Evolutionary conservation across 2,797 vertebrate species (phyloP), one percentile per base, ranked within the genome.

Genomic region (Peromyscus eremicus): DNA sequence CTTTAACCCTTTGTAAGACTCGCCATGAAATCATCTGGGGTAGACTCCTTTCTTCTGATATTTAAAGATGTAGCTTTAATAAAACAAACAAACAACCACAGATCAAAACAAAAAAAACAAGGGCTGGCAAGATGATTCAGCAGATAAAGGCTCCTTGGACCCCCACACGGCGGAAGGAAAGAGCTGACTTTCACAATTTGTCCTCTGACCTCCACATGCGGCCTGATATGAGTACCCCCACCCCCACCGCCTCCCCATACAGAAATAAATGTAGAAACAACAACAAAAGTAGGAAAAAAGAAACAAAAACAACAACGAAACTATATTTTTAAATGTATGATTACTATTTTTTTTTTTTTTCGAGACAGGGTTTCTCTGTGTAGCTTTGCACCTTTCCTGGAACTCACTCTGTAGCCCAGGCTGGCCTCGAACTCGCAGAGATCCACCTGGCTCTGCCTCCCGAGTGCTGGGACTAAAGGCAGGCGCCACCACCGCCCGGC

Each of bases 1-100:
- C 87, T 73, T 37, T 57, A 91, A 81, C 23, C 88, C 46, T 80
- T 95, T 27, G 62, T 77, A 85, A 76, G 90, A 52, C 46, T 94
- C 12, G 14, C 49, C 34, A 60, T 49, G n/a, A 60, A 89, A 37
- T n/a, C 2, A 55, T 62, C 49, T 70, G 43, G 11, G 17, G 1
- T 13, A 40, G 37, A 52, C 34, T 80, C 4, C 1, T 21, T 40
- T 85, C 23, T 34, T 8, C 49, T 40, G 37, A 70, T 81, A 77
- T 80, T 83, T 75, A 90, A 96, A 93, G 27, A 83, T 46, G 1
- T 37, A 46, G 83, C 85, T 91, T 79, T 85, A 46, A 49, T n/a
- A 68, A 68, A 85, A 68, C 29, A 68, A 85, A n/a, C 10, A 64
- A 82, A 16, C 12, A 83, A 29, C 52, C 10, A 52, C 49, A 49